Base-by-base conservation (phyloP, 2,113 vertebrate species). In the Tursiops truncatus region DNA sequence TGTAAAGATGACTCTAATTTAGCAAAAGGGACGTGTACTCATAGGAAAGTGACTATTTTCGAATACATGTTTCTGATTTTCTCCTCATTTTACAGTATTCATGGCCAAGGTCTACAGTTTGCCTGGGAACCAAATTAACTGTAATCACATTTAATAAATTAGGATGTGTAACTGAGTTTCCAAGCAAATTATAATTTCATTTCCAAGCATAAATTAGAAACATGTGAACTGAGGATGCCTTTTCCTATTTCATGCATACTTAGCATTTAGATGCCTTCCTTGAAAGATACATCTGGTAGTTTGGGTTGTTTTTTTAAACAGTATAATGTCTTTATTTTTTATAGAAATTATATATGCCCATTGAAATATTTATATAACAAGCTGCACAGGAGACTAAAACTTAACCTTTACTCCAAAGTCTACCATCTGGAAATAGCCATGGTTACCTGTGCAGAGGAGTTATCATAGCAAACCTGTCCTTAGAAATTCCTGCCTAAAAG, bases 141-240 rank as follows among this genome's bases (percentile, higher is more conserved):
- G 13, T 65, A 33, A 38, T 86, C 50, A 44, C 41, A 8, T 36
- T 60, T 87, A 68, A 86, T 47, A 62, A 36, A 36, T 62, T 53
- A 25, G 33, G 15, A 44, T 58, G 71, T 81, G 25, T 85, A 44
- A 67, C 26, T 71, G 71, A 47, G 4, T 92, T 85, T 58, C 63
- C 53, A 56, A 82, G 44, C 70, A 58, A 53, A 74, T 86, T 31
- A 41, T 73, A 73, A 80, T 53, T 53, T 74, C 56, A 50, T 93
- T 90, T 81, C 33, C 28, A n/a, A 44, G 73, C n/a, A 62, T n/a
- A 53, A 41, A 58, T 90, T 56, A 84, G 67, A 53, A 90, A 44
- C 50, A 36, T 53, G 50, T n/a, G 53, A n/a, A 23, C 4, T 58
- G 84, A 92, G 77, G 73, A 21, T 21, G 47, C 18, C 36, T 74